Evolutionary conservation across 37 sponge, comb jelly and placozoan species (phyloP).

Genomic region (Beroe forskalii): DNA sequence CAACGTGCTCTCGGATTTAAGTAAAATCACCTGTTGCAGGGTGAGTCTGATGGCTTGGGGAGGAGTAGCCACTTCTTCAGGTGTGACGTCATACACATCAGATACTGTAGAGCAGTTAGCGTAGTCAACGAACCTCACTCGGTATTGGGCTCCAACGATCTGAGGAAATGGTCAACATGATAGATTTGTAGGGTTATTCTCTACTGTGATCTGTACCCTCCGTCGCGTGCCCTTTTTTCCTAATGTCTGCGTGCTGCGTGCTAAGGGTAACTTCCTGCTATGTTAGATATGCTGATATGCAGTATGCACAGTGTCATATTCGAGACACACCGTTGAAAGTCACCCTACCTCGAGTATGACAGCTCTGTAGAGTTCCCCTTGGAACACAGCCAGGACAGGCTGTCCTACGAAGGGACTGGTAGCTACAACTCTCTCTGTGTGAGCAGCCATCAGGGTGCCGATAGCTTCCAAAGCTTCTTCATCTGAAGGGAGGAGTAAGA

Average conservation of each 20-base stretch:
- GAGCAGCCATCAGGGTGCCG: neutral
- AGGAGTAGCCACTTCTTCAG: neutral
- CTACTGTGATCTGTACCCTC: too few relatives aligned
- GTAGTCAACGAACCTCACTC: conserved; percentile 11
- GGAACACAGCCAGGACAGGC: conserved; percentile 17
- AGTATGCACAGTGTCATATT: too few relatives aligned
- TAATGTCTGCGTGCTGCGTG: too few relatives aligned
- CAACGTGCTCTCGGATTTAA: too few relatives aligned
- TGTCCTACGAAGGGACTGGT: conserved; percentile 3
- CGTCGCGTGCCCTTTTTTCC: too few relatives aligned
- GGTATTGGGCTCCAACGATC: neutral
- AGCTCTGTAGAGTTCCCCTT: conserved; percentile 26
- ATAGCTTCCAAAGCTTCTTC: neutral
- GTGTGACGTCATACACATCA: conserved; percentile 15
- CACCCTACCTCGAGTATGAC: neutral
- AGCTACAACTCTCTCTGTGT: neutral
- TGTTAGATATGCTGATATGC: neutral
- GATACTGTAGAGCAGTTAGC: neutral
- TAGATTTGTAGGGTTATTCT: neutral
- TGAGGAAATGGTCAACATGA: neutral
- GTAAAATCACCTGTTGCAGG: neutral
- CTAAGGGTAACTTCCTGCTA: neutral
- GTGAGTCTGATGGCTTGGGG: neutral
- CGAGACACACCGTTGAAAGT: neutral
- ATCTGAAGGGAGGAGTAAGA: neutral